Evolutionary conservation across 2,797 vertebrate species (phyloP).

Genomic region (Spinus pinus): DNA sequence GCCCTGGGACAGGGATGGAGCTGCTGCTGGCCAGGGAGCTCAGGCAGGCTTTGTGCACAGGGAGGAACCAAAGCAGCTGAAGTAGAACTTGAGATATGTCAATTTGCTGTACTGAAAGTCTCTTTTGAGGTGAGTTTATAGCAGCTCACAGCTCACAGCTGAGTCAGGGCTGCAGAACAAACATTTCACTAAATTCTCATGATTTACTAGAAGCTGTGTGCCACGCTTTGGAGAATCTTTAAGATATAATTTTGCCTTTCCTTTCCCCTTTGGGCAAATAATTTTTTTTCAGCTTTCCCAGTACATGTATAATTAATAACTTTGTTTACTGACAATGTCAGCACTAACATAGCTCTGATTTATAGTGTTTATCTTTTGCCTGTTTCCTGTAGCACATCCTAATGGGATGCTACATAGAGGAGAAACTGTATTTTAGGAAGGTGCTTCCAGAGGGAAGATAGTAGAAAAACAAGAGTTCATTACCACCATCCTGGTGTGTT

Average conservation of each 20-base stretch:
- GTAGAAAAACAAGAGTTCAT: not conserved
- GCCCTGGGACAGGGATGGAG: rapidly evolving
- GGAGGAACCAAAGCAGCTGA: not conserved
- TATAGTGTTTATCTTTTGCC: not conserved
- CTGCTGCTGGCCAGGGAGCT: not conserved
- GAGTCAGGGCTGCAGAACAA: not conserved
- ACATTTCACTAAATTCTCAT: not conserved
- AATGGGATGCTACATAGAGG: not conserved
- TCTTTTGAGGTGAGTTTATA: not conserved
- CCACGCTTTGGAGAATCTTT: not conserved
- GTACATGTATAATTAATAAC: slow-evolving; percentile 13
- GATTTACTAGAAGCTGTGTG: not conserved
- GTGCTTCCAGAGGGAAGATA: not conserved
- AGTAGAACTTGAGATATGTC: not conserved
- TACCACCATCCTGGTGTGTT: not conserved
- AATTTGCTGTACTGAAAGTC: not conserved
- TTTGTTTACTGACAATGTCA: not conserved
- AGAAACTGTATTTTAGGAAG: not conserved
- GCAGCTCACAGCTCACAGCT: not conserved
- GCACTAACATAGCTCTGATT: not conserved
- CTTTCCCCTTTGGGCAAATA: not conserved
- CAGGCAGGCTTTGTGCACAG: not conserved
- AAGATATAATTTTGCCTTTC: not conserved
- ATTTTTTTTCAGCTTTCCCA: not conserved
- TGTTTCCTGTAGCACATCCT: not conserved